These are phyloP conservation scores for Dolichopus griseipennis DNA, from an alignment of 2,888 invertebrate genomes.

Conservation along the genomic window DNA sequence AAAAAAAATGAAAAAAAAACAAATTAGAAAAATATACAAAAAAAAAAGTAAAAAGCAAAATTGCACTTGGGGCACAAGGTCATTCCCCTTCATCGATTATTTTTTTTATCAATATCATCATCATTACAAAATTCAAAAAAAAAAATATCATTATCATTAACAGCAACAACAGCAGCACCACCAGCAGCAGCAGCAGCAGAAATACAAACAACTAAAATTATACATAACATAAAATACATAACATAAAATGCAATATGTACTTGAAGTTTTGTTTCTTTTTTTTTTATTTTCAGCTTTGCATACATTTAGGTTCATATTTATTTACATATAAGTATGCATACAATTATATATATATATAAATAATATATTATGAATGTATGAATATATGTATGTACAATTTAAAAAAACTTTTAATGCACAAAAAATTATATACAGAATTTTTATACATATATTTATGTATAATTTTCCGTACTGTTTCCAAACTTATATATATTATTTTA, in stretches of 20 bases:
- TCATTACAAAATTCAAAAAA: background rate
- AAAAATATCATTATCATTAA: background rate
- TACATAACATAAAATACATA: no score
- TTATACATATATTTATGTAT: no score
- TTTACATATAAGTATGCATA: background rate
- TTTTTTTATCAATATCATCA: constrained; percentile 8
- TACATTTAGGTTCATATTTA: background rate
- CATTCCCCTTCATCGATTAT: constrained; percentile 18
- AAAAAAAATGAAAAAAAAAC: background rate
- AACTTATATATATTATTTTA: no score
- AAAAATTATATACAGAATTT: no score
- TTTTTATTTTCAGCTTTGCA: background rate
- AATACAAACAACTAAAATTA: no score
- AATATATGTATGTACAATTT: no score
- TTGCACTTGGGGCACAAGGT: constrained; percentile 13
- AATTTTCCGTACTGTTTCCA: no score
- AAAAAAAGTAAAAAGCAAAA: background rate
- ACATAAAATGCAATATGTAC: background rate
- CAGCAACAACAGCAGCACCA: background rate
- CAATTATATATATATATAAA: no score
- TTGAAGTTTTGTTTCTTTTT: background rate
- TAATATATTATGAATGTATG: no score
- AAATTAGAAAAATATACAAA: no score
- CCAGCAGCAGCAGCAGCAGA: no score
- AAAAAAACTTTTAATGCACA: no score